These are phyloP conservation scores for Microchirus variegatus DNA, from an alignment of 2,797 vertebrate species.

Conservation along the genomic window DNA sequence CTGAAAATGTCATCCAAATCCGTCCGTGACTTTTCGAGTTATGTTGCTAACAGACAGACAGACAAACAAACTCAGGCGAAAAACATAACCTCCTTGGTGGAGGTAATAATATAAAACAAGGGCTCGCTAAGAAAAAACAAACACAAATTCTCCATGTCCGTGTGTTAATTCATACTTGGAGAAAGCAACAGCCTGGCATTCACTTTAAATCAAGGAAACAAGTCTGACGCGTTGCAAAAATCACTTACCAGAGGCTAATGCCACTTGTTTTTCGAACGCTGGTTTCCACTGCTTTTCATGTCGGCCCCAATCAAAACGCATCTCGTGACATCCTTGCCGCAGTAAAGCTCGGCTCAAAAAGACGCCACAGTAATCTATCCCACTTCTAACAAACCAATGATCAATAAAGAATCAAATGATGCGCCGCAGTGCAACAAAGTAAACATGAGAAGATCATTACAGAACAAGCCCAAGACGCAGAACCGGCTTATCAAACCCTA, in stretches of 20 bases:
- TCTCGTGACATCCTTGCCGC: constrained; percentile 2
- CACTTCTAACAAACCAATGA: constrained; percentile 16
- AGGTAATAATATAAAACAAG: too few relatives aligned
- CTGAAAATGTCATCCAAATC: too few relatives aligned
- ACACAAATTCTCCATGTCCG: too few relatives aligned
- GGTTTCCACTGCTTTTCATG: constrained; percentile 21
- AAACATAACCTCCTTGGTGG: too few relatives aligned
- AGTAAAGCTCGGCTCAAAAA: constrained; percentile 8
- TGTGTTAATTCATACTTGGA: too few relatives aligned
- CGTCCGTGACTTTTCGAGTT: too few relatives aligned
- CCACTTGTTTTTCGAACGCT: background rate
- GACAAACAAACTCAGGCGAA: too few relatives aligned
- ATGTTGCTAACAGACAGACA: too few relatives aligned
- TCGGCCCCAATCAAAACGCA: constrained; percentile 23
- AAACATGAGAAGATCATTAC: background rate
- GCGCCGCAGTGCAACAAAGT: background rate
- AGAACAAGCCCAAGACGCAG: constrained; percentile 3
- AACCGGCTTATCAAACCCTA: background rate
- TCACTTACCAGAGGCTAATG: background rate
- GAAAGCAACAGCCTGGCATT: too few relatives aligned
- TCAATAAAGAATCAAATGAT: constrained; percentile 2
- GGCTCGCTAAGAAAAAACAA: too few relatives aligned
- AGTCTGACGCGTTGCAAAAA: too few relatives aligned
- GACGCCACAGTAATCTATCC: constrained; percentile 5
- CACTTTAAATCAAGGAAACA: too few relatives aligned